Evolutionary conservation across 2,888 invertebrate species (phyloP).

Genomic region (Mythimna loreyi): DNA sequence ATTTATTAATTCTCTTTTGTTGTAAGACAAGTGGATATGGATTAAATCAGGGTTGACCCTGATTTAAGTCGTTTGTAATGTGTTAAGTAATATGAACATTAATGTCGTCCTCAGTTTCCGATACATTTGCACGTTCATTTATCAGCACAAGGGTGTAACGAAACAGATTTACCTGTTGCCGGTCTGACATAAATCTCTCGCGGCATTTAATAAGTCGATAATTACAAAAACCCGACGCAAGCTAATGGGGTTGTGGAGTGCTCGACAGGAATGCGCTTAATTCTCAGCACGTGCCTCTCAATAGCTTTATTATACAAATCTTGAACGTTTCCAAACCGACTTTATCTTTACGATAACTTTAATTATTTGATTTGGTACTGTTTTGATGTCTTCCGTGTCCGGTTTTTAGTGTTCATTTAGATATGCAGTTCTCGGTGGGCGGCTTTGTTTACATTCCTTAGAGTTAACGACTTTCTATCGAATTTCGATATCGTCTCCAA

Average conservation of each 20-base stretch:
- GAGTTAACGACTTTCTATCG: slow-evolving; percentile 68
- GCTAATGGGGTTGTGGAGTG: slow-evolving; percentile 73
- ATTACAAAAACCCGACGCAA: slow-evolving; percentile 80
- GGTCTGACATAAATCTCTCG: slow-evolving; percentile 79
- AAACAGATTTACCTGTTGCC: slow-evolving; percentile 75
- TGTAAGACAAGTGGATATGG: slow-evolving; percentile 45
- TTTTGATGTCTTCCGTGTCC: slow-evolving; percentile 81
- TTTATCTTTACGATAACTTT: slow-evolving; percentile 81
- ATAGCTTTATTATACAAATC: slow-evolving; percentile 84
- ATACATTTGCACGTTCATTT: slow-evolving; percentile 71
- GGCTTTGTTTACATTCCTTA: slow-evolving; percentile 75
- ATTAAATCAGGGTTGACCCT: slow-evolving; percentile 21
- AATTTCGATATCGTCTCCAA: slow-evolving; percentile 46
- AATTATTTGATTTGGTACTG: slow-evolving; percentile 82
- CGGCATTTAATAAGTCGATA: slow-evolving; percentile 82
- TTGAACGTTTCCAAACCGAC: slow-evolving; percentile 79
- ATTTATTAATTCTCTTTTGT: slow-evolving; percentile 52
- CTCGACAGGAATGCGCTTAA: slow-evolving; percentile 72
- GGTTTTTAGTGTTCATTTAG: slow-evolving; percentile 76
- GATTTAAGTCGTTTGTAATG: slow-evolving; percentile 12
- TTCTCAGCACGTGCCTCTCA: slow-evolving; percentile 83
- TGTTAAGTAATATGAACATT: slow-evolving; percentile 41
- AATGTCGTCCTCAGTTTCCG: slow-evolving; percentile 49
- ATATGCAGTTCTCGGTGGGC: slow-evolving; percentile 78
- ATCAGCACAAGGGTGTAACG: slow-evolving; percentile 71